A percentile compares a stretch with the other conserved stretches of the same genome.
Evolutionary conservation across 2,113 vertebrate species (phyloP).

Genomic region (Pteropus alecto): DNA sequence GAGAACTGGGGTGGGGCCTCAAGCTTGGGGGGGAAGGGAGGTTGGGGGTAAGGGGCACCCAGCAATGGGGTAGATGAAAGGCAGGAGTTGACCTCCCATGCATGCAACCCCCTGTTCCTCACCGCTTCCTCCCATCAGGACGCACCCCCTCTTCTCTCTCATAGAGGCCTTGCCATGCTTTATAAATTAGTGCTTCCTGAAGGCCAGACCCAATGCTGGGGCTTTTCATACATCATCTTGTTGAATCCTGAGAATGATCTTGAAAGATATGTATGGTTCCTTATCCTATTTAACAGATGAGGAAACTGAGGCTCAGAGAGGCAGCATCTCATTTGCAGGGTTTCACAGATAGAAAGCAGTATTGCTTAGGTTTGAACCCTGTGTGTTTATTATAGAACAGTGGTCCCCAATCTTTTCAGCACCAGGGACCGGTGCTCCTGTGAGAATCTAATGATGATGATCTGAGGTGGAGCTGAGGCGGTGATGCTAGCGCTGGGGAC

Average conservation of each 20-base stretch:
- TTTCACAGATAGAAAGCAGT: rapidly evolving
- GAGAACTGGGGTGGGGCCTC: background rate
- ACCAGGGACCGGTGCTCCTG: too few relatives aligned
- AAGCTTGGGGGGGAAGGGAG: background rate
- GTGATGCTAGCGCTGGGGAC: too few relatives aligned
- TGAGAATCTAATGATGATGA: too few relatives aligned
- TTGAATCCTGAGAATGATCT: background rate
- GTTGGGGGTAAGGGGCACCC: background rate
- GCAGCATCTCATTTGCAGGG: background rate
- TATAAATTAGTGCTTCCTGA: too few relatives aligned
- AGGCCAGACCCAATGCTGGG: rapidly evolving
- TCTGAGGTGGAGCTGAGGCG: too few relatives aligned
- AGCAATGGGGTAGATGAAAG: background rate
- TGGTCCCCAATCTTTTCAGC: too few relatives aligned
- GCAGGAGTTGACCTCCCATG: background rate
- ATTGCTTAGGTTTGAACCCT: background rate
- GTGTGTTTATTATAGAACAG: too few relatives aligned
- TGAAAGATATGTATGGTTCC: rapidly evolving
- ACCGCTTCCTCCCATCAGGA: too few relatives aligned
- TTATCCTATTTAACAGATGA: background rate
- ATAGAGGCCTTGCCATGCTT: background rate
- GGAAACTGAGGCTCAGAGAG: background rate
- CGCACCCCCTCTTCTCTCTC: background rate
- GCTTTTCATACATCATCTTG: background rate
- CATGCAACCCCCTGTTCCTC: background rate